Conservation (phyloP, 2,888 invertebrate genomes). For the Eulithis prunata region DNA sequence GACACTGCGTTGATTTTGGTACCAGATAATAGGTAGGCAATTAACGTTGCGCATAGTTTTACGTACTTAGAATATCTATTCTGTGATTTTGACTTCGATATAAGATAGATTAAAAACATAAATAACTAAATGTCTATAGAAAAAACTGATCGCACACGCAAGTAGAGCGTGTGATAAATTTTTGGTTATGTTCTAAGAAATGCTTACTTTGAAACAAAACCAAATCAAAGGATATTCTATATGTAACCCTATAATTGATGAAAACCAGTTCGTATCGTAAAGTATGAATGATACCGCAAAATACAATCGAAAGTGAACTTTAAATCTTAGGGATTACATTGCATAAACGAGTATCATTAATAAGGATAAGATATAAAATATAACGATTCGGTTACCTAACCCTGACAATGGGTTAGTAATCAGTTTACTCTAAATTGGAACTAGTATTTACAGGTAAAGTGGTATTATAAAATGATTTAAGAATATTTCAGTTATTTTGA, state of each 20-base stretch:
- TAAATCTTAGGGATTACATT: slow-evolving; percentile 19
- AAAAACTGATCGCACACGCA: too few relatives aligned
- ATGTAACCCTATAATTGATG: slow-evolving; percentile 40
- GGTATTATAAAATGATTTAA: not conserved
- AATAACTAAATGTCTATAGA: too few relatives aligned
- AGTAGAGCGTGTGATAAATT: not conserved
- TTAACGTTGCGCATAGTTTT: not conserved
- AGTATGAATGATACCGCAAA: slow-evolving; percentile 20
- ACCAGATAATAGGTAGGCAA: slow-evolving; percentile 10
- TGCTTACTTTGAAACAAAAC: slow-evolving; percentile 15
- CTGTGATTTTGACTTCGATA: too few relatives aligned
- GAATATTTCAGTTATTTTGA: too few relatives aligned
- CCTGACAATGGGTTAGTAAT: too few relatives aligned
- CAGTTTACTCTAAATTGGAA: slow-evolving; percentile 27
- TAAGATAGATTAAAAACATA: too few relatives aligned
- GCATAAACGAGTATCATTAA: slow-evolving; percentile 26
- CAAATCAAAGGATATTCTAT: slow-evolving; percentile 33
- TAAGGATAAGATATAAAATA: slow-evolving; percentile 29
- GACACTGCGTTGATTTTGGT: slow-evolving; percentile 22
- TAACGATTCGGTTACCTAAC: slow-evolving; percentile 21
- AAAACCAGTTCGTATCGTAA: slow-evolving; percentile 29
- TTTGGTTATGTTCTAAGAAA: slow-evolving; percentile 4
- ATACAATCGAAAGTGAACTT: slow-evolving; percentile 21
- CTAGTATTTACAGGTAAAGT: slow-evolving; percentile 19
- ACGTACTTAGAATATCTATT: too few relatives aligned